A percentile compares a stretch with the other conserved stretches of the same genome.
phyloP scores from a whole-genome alignment of 2,888 invertebrate species.

The Erebia aethiops region DNA sequence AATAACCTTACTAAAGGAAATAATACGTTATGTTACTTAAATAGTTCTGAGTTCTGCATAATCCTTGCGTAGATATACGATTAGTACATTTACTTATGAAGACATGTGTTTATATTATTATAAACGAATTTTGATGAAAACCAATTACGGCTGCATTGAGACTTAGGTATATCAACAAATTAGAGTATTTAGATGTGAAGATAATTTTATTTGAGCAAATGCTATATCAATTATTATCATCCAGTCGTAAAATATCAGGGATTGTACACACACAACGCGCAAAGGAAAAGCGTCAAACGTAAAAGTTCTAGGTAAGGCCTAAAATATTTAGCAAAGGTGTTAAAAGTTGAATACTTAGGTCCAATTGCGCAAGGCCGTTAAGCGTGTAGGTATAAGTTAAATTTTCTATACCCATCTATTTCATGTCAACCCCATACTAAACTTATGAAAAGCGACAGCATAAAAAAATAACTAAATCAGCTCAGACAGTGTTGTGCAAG shows the following conservation, averaged over 20 bases:
- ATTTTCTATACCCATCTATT: too few relatives aligned
- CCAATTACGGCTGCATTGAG: constrained; percentile 46
- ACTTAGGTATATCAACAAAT: not conserved
- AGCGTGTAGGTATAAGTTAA: too few relatives aligned
- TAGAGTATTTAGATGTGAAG: not conserved
- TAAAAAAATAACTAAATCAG: too few relatives aligned
- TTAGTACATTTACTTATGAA: constrained; percentile 1
- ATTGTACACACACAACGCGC: not conserved
- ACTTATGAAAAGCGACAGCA: too few relatives aligned
- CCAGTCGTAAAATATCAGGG: not conserved
- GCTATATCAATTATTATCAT: too few relatives aligned
- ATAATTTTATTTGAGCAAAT: not conserved
- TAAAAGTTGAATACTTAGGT: too few relatives aligned
- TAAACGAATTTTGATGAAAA: constrained; percentile 55
- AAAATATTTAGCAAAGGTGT: too few relatives aligned
- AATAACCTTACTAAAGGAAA: constrained; percentile 37
- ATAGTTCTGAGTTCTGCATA: constrained; percentile 38
- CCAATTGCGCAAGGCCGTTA: too few relatives aligned
- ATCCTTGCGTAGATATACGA: constrained; percentile 39
- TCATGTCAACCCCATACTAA: too few relatives aligned
- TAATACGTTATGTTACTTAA: constrained; percentile 40
- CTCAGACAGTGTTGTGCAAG: too few relatives aligned
- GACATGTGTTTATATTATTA: constrained; percentile 47
- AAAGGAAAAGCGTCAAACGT: too few relatives aligned
- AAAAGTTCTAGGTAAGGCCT: too few relatives aligned